Percentiles rank a stretch among this genome's conserved stretches.
These are phyloP conservation scores for Ganaspis brasiliensis DNA, from an alignment of 2,888 invertebrate genomes.

Conservation along the genomic window DNA sequence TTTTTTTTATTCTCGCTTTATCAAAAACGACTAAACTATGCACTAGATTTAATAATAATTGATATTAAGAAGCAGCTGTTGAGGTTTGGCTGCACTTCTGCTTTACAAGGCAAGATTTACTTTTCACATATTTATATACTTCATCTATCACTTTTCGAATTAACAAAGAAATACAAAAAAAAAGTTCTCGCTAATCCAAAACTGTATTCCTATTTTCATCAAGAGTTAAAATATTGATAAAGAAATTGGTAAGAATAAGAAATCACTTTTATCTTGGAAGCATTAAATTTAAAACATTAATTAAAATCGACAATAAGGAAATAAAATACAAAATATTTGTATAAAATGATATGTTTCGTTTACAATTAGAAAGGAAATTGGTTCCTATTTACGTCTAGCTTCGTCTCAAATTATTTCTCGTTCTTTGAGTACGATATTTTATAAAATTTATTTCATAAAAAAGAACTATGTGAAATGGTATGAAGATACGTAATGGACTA, in stretches of 20 bases:
- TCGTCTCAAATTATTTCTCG: not conserved
- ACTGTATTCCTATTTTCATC: not conserved
- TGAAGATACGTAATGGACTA: not conserved
- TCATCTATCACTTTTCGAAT: not conserved
- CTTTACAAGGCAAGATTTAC: constrained; percentile 17
- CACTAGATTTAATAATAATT: constrained; percentile 6
- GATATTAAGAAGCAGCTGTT: constrained; percentile 3
- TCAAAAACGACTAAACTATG: not conserved
- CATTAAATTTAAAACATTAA: not conserved
- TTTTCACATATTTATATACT: constrained; percentile 27
- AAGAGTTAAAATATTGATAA: not conserved
- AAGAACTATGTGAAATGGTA: not conserved
- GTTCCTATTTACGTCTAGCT: too few relatives aligned
- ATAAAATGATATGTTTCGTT: constrained; percentile 20
- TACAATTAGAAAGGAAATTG: not conserved
- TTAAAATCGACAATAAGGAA: too few relatives aligned
- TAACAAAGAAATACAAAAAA: not conserved
- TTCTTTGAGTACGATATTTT: not conserved
- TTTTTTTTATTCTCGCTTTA: not conserved
- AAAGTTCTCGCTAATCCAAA: not conserved
- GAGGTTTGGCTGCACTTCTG: not conserved
- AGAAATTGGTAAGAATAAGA: too few relatives aligned
- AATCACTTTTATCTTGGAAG: too few relatives aligned
- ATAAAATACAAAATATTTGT: not conserved
- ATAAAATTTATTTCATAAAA: not conserved